Conservation (phyloP, 2,113 vertebrate species). For the Boulengeromyrus knoepffleri region DNA sequence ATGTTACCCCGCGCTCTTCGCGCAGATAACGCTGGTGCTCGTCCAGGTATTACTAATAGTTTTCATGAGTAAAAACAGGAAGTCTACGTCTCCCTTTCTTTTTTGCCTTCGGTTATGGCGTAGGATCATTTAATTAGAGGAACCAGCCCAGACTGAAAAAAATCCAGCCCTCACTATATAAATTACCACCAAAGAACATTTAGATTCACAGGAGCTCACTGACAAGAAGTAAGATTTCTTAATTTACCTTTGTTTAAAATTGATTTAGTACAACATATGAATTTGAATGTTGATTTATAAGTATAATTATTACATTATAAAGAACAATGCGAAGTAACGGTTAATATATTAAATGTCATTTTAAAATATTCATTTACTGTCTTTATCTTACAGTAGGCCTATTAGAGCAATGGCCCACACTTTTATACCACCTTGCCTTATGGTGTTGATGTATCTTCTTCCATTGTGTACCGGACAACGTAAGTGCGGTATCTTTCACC, state of each 20-base stretch:
- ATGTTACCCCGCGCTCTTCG: not conserved
- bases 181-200: slow-evolving; percentile 3
- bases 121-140: slow-evolving; percentile 19
- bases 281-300: not conserved
- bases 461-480: slow-evolving; percentile 25
- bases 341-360: slow-evolving; percentile 6
- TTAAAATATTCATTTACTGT: slow-evolving; percentile 8
- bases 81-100: slow-evolving; percentile 3
- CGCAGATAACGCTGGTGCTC: slow-evolving; percentile 13
- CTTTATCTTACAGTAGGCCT: not conserved
- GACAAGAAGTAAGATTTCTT: slow-evolving; percentile 7
- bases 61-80: slow-evolving; percentile 8
- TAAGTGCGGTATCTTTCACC: slow-evolving; percentile 14
- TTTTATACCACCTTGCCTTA: slow-evolving; percentile 4
- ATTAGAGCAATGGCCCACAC: slow-evolving; percentile 17
- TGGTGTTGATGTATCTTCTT: slow-evolving; percentile 23
- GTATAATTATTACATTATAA: not conserved
- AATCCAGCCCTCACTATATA: slow-evolving; percentile 14
- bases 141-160: slow-evolving; percentile 3
- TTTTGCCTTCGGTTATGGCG: slow-evolving; percentile 14
- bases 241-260: not conserved
- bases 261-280: not conserved
- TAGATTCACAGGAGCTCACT: not conserved
- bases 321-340: not conserved
- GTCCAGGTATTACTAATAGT: slow-evolving; percentile 13